Evolutionary conservation across 2,888 invertebrate species (phyloP).

Genomic region (Sphaerophoria rueppellii): DNA sequence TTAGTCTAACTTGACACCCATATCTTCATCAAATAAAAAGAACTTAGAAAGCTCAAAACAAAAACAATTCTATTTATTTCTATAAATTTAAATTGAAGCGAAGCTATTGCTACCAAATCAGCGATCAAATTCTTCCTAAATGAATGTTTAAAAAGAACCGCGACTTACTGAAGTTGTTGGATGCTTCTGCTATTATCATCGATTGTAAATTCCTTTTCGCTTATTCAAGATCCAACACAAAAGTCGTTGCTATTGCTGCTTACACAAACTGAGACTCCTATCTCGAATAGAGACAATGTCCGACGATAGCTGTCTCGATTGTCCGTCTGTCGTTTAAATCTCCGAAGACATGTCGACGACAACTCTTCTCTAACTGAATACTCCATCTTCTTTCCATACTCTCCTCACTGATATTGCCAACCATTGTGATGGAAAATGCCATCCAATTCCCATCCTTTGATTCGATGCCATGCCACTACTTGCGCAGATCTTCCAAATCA

Average conservation of each 20-base stretch:
- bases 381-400: conserved; percentile 41
- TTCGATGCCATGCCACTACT: conserved; percentile 38
- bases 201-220: conserved; percentile 46
- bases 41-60: too few relatives aligned
- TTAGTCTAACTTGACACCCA: too few relatives aligned
- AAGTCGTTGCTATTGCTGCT: conserved; percentile 20
- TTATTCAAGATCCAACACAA: not conserved
- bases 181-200: conserved; percentile 46
- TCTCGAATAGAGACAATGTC: conserved; percentile 67
- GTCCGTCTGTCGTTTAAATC: conserved; percentile 76
- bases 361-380: conserved; percentile 75
- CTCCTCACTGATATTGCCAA: too few relatives aligned
- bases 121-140: conserved; percentile 26
- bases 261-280: conserved; percentile 9
- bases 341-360: conserved; percentile 77
- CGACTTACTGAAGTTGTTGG: conserved; percentile 57
- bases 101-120: conserved; percentile 45
- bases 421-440: conserved; percentile 9
- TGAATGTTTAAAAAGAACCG: conserved; percentile 43
- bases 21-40: too few relatives aligned
- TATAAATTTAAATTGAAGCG: conserved; percentile 53
- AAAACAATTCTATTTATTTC: not conserved
- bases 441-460: conserved; percentile 58
- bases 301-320: conserved; percentile 72
- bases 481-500: conserved; percentile 54